These are phyloP conservation scores for Clarias macrocephalus DNA, from an alignment of 2,113 vertebrate species.

Conservation along the genomic window DNA sequence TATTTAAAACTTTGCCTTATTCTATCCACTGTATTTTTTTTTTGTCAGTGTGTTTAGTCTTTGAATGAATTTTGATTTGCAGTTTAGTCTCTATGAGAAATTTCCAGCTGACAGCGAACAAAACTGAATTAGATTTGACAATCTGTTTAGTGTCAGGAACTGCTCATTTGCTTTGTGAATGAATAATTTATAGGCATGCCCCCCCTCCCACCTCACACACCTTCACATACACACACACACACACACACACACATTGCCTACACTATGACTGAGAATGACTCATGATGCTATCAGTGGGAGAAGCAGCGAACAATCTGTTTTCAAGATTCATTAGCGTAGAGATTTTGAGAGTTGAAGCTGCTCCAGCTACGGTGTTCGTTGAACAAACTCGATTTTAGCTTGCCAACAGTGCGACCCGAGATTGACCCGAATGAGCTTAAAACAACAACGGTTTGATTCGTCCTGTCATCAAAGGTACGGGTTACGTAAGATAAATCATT, in stretches of 20 bases:
- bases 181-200: constrained; percentile 33
- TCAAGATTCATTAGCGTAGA: constrained; percentile 11
- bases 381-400: not conserved
- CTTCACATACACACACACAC: not conserved
- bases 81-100: not conserved
- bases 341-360: not conserved
- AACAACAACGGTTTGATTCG: not conserved
- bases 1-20: not conserved
- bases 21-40: not conserved
- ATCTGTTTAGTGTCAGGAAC: constrained; percentile 10
- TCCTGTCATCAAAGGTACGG: not conserved
- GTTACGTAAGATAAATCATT: not conserved
- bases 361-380: too few species aligned
- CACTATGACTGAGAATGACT: constrained; percentile 20
- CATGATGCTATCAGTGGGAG: constrained; percentile 32
- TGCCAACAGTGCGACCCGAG: not conserved
- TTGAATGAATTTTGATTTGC: not conserved
- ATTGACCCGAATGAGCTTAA: not conserved
- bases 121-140: not conserved
- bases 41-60: too few species aligned
- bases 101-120: constrained; percentile 11
- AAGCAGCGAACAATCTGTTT: constrained; percentile 29
- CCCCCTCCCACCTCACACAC: not conserved
- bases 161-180: constrained; percentile 25
- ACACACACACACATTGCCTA: constrained; percentile 4